phyloP scores from a whole-genome alignment of 2,888 invertebrate genomes.

The Cosmia pyralina region DNA sequence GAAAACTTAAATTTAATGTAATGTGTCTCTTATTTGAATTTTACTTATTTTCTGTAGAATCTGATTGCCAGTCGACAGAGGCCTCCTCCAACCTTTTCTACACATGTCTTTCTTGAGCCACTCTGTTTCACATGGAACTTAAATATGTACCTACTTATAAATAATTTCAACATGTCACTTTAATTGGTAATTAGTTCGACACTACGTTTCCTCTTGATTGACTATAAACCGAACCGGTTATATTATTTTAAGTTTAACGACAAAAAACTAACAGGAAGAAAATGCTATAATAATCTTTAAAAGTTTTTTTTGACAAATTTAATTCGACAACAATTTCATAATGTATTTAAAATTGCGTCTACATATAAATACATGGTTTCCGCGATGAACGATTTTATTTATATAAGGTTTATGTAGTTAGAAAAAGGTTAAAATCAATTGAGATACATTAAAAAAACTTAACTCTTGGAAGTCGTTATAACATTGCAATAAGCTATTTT shows the following conservation, averaged over 20 bases:
- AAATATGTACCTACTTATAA: too few relatives aligned
- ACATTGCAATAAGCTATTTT: background rate
- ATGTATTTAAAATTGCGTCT: background rate
- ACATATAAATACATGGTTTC: background rate
- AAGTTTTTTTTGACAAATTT: background rate
- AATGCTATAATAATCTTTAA: background rate
- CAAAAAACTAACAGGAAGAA: conserved; percentile 27
- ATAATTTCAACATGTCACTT: conserved; percentile 1
- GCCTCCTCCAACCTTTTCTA: too few relatives aligned
- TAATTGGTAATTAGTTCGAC: conserved; percentile 23
- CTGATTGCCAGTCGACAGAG: too few relatives aligned
- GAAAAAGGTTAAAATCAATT: background rate
- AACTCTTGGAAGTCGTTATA: background rate
- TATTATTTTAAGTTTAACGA: conserved; percentile 19
- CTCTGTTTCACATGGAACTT: too few relatives aligned
- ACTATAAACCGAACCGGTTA: conserved; percentile 35
- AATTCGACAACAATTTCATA: conserved; percentile 18
- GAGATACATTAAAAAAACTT: background rate
- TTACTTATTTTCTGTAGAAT: too few relatives aligned
- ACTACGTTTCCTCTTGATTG: conserved; percentile 42
- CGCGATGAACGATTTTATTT: background rate
- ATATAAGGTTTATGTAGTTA: background rate
- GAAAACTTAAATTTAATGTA: too few relatives aligned
- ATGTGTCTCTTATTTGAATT: too few relatives aligned
- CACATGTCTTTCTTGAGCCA: too few relatives aligned